Evolutionary conservation across 2,113 vertebrate species (phyloP).

Genomic region (Paradoxurus hermaphroditus): DNA sequence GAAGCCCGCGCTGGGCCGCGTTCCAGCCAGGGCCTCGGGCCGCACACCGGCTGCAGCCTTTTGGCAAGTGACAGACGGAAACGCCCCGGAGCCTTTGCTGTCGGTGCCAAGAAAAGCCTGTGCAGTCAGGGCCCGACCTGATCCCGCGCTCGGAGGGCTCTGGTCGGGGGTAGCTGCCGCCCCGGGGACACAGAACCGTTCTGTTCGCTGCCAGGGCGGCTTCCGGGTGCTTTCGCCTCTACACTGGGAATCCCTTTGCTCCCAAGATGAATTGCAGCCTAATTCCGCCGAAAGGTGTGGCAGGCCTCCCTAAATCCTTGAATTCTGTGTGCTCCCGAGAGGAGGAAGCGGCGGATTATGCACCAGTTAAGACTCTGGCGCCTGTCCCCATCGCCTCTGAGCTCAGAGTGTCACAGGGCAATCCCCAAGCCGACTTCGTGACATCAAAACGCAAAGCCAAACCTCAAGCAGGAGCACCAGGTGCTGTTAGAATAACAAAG

Average conservation of each 20-base stretch:
- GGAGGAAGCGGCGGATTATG: slow-evolving; percentile 19
- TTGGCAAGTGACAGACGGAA: slow-evolving; percentile 61
- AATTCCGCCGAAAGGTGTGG: slow-evolving; percentile 18
- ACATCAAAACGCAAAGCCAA: background rate
- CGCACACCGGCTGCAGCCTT: background rate
- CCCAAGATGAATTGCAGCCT: slow-evolving; percentile 4
- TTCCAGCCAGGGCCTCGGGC: background rate
- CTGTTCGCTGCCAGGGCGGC: background rate
- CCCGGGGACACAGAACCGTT: background rate
- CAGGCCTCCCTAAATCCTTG: background rate
- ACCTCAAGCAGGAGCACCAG: background rate
- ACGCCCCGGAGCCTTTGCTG: background rate
- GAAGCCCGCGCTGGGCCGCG: background rate
- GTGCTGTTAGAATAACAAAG: background rate
- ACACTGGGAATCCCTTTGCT: background rate
- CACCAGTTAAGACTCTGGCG: background rate
- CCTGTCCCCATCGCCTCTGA: background rate
- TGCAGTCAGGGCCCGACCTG: background rate
- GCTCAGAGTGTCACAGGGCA: background rate
- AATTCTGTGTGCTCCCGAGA: background rate
- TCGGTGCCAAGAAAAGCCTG: slow-evolving; percentile 49
- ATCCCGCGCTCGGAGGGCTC: background rate
- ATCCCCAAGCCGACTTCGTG: background rate
- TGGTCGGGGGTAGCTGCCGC: background rate
- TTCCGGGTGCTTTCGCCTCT: slow-evolving; percentile 23